Conservation (phyloP, 2,888 invertebrate genomes). For the Tortricodes alternella region DNA sequence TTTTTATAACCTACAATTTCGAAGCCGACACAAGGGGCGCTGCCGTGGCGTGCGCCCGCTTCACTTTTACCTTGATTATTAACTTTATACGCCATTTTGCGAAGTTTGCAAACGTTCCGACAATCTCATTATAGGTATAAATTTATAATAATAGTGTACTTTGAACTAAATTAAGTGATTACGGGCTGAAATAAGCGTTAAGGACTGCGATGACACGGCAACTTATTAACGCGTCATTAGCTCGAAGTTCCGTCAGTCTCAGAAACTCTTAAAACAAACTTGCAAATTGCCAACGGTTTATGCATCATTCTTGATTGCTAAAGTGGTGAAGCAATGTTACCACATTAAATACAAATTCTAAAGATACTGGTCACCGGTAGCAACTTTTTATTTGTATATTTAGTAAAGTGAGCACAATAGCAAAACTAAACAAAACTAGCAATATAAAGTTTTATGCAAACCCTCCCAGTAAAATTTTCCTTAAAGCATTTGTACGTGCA, state of each 20-base stretch:
- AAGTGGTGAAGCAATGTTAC: constrained; percentile 26
- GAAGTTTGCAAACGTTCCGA: constrained; percentile 79
- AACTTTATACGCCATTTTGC: constrained; percentile 82
- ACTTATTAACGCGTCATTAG: constrained; percentile 66
- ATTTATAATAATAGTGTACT: constrained; percentile 77
- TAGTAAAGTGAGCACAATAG: constrained; percentile 49
- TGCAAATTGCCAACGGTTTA: constrained; percentile 50
- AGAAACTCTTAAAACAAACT: constrained; percentile 44
- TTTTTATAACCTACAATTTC: constrained; percentile 83
- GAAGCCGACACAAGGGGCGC: constrained; percentile 82
- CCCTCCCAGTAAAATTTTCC: constrained; percentile 49
- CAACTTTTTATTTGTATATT: constrained; percentile 18
- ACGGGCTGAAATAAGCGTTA: constrained; percentile 71
- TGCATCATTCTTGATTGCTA: constrained; percentile 39
- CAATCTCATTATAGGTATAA: constrained; percentile 76
- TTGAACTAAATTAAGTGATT: constrained; percentile 79
- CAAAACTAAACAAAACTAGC: constrained; percentile 58
- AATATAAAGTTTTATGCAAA: constrained; percentile 71
- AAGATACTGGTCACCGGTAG: neutral
- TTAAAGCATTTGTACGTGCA: constrained; percentile 52
- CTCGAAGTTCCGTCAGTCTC: constrained; percentile 47
- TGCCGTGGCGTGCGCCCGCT: constrained; percentile 78
- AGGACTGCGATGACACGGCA: constrained; percentile 73
- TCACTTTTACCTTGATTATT: constrained; percentile 79
- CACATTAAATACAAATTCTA: constrained; percentile 9